Percentiles rank a stretch among this genome's conserved stretches.
phyloP scores from a whole-genome alignment of 1,140 invertebrate genomes.

The Bombus sibiricus region DNA sequence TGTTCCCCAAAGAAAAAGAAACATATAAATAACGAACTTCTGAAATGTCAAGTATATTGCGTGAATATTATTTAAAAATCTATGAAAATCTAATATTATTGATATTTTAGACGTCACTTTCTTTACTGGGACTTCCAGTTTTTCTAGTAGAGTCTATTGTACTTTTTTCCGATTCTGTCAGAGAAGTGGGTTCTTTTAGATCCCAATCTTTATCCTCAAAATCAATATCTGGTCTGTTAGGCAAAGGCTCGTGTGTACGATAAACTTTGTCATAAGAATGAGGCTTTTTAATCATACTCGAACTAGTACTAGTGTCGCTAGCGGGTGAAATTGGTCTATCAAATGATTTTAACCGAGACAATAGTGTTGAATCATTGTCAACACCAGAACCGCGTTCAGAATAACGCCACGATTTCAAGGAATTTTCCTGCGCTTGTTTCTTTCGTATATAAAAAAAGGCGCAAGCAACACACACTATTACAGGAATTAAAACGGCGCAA shows the following conservation, averaged over 20 bases:
- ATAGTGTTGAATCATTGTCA: conserved; percentile 66
- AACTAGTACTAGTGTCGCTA: conserved; percentile 77
- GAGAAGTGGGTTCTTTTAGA: conserved; percentile 85
- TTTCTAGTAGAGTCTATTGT: conserved; percentile 63
- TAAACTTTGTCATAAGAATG: conserved; percentile 91
- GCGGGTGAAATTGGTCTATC: conserved; percentile 69
- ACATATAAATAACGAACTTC: neutral
- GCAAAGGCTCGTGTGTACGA: conserved; percentile 91
- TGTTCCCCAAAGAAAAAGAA: neutral
- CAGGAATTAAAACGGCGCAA: conserved; percentile 72
- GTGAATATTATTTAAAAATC: neutral
- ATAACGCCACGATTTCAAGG: conserved; percentile 76
- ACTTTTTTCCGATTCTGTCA: conserved; percentile 81
- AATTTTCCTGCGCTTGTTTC: conserved; percentile 58
- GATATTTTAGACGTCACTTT: conserved; percentile 74
- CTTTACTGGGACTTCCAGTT: conserved; percentile 75
- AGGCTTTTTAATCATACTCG: conserved; percentile 84
- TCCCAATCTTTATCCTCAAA: conserved; percentile 92
- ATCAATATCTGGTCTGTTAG: conserved; percentile 88
- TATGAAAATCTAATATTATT: neutral
- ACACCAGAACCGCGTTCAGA: conserved; percentile 66
- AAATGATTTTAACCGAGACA: conserved; percentile 65
- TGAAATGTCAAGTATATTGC: neutral
- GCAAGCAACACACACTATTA: conserved; percentile 62
- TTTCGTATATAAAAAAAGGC: conserved; percentile 67